Evolutionary conservation across 92 coral and sea anemone genomes (phyloP), one percentile per base, ranked within the genome.

Genomic region (Zoanthus gigantus): DNA sequence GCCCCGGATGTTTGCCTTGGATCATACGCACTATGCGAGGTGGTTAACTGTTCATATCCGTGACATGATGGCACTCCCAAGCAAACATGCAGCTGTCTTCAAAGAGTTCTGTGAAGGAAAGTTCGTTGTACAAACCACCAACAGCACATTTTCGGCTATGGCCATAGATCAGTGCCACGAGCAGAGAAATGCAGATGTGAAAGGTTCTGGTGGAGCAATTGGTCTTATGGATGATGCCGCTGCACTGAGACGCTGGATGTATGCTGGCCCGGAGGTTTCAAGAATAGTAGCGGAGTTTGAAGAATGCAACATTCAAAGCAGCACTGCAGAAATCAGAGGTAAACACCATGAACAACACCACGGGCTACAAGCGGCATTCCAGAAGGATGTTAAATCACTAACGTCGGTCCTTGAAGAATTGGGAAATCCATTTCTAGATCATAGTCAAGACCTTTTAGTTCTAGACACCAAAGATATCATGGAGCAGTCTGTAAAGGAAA

Each of bases 401-500:
- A 73, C 74, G 6, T 11, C 34, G 8, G 90, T 77, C 52, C 86
- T 86, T 48, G 89, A 89, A 81, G 89, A 89, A 54, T 28, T 86
- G 72, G 91, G 94, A 10, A 92, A 86, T 86, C 92, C 92, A 6
- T 91, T 94, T 23, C 37, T 37, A 66, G 96, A 91, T 0, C 60
- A 78, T 0, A 17, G 92, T 57, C 34, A 67, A 58, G 92, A 90
- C 7, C 86, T 90, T 6, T 37, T 87, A 32, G 89, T 56, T 6
- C 90, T 94, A 13, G 93, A 94, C 77, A 92, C 92, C 15, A 53
- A 74, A 79, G 94, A 91, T 60, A 87, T 90, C 54, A 80, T 84
- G 29, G 88, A 58, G 9, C 10, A 73, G 23, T 47, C 77, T 1
- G 83, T 91, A 28, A 79, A 69, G 46, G 71, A 65, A 1, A 86